These are phyloP conservation scores for Meandrina meandrites DNA, from an alignment of 92 coral and sea anemone species.

Conservation along the genomic window DNA sequence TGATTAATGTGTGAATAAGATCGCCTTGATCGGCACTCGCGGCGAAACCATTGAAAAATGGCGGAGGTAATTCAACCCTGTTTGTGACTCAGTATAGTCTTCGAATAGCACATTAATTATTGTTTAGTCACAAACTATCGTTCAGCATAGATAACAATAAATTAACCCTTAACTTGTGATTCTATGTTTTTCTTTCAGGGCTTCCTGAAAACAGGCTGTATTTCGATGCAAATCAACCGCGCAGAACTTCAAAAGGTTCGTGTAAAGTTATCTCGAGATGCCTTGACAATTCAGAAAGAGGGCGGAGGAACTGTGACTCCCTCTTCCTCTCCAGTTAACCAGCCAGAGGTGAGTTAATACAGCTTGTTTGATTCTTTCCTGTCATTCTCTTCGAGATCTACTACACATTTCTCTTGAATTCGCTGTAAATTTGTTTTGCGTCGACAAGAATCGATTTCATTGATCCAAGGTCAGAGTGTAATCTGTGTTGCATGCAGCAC, in stretches of 20 bases:
- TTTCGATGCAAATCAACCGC: constrained; percentile 89
- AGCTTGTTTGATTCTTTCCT: not conserved
- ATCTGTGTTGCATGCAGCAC: not conserved
- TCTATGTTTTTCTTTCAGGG: constrained; percentile 44
- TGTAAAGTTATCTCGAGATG: constrained; percentile 84
- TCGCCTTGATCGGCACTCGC: not conserved
- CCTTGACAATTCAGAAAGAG: constrained; percentile 85
- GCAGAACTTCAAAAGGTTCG: constrained; percentile 86
- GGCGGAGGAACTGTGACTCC: constrained; percentile 43
- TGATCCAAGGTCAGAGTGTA: not conserved
- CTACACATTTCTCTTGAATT: not conserved
- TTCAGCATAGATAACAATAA: not conserved
- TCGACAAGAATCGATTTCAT: not conserved
- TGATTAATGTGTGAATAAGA: constrained; percentile 1
- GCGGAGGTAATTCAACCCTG: constrained; percentile 29
- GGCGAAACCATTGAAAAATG: constrained; percentile 10
- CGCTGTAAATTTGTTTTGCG: not conserved
- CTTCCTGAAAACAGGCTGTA: constrained; percentile 68
- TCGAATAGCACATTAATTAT: constrained; percentile 8
- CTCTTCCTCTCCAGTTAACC: constrained; percentile 22
- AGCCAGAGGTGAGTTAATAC: constrained; percentile 30
- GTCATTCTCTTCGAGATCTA: not conserved
- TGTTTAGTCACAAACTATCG: constrained; percentile 14
- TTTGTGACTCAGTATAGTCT: not conserved
- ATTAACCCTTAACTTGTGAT: constrained; percentile 1